Conservation (phyloP, 2,888 invertebrate species). For the Coenonympha arcania region DNA sequence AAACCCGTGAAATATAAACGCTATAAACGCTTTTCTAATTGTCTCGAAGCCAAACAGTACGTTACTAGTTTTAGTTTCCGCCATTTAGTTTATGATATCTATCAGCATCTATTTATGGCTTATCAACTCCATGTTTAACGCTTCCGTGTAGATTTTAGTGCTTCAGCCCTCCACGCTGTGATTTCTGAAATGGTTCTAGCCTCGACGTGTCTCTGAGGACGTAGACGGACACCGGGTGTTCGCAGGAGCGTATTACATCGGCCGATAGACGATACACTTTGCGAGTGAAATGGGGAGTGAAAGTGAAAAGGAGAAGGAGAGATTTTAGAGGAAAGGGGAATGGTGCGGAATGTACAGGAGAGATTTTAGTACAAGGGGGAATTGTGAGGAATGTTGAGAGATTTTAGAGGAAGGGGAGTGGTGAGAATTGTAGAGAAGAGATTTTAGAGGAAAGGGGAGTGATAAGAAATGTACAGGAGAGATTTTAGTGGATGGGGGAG, state of each 20-base stretch:
- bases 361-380: not conserved
- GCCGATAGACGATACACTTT: constrained; percentile 26
- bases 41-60: too few species aligned
- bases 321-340: too few species aligned
- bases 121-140: too few species aligned
- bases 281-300: not conserved
- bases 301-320: not conserved
- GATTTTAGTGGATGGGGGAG: not conserved
- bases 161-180: not conserved
- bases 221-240: constrained; percentile 53
- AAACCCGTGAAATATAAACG: not conserved
- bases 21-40: not conserved
- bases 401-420: not conserved
- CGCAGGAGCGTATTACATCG: constrained; percentile 44
- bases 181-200: constrained; percentile 3
- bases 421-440: too few species aligned
- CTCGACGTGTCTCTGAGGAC: constrained; percentile 1
- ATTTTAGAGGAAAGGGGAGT: not conserved
- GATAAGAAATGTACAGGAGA: not conserved
- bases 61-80: too few species aligned
- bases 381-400: not conserved
- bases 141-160: not conserved
- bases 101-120: too few species aligned
- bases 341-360: not conserved
- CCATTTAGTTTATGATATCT: too few species aligned